phyloP scores from a whole-genome alignment of 2,888 invertebrate genomes.

The Lasiommata megera region DNA sequence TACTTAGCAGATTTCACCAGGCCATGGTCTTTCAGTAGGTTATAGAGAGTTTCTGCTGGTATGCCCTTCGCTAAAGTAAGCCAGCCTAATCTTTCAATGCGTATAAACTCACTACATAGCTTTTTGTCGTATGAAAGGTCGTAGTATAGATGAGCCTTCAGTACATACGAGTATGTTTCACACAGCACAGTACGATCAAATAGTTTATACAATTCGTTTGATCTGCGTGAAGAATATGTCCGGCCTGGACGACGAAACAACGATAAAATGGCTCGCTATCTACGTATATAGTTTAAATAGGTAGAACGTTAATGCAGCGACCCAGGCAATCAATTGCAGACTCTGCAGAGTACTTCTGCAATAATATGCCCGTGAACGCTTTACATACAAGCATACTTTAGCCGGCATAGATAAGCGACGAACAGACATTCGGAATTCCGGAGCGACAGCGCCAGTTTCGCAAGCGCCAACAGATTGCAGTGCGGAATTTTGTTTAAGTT shows the following conservation, averaged over 20 bases:
- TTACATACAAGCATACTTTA: constrained; percentile 44
- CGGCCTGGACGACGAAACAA: too few relatives aligned
- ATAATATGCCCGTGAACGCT: constrained; percentile 49
- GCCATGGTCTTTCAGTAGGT: too few relatives aligned
- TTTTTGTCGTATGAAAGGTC: too few relatives aligned
- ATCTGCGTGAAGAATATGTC: not conserved
- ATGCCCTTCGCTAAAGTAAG: too few relatives aligned
- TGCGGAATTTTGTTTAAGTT: constrained; percentile 11
- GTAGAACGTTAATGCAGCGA: constrained; percentile 14
- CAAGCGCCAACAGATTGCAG: constrained; percentile 26
- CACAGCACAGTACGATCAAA: too few relatives aligned
- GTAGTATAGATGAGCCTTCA: too few relatives aligned
- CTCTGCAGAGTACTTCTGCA: constrained; percentile 36
- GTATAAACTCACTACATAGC: too few relatives aligned
- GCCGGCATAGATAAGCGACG: constrained; percentile 27
- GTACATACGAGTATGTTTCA: too few relatives aligned
- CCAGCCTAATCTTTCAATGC: too few relatives aligned
- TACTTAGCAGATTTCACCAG: too few relatives aligned
- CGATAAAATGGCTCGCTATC: constrained; percentile 7
- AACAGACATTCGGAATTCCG: constrained; percentile 33
- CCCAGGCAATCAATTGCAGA: constrained; percentile 25
- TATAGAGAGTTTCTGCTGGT: too few relatives aligned
- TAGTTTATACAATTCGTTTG: too few relatives aligned
- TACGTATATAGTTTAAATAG: constrained; percentile 17
- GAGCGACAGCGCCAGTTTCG: constrained; percentile 34